Conservation (phyloP, 2,797 vertebrate genomes). For the Notoglanidium macrostoma region DNA sequence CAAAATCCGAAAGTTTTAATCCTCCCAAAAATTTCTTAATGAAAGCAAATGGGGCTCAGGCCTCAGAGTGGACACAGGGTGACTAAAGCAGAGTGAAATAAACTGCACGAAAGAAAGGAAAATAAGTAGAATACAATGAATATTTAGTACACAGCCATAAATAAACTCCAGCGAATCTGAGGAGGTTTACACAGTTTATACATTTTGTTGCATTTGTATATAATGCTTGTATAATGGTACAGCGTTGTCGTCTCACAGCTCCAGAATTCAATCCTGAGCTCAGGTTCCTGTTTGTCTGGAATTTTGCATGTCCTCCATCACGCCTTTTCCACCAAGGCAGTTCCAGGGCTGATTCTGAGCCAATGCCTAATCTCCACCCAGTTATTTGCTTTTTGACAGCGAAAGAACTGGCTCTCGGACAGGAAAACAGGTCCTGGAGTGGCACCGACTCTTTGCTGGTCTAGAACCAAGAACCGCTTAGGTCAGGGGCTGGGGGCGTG, state of each 20-base stretch:
- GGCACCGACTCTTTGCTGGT: too few species aligned
- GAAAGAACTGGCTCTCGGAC: too few species aligned
- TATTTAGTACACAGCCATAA: background rate
- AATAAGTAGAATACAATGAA: background rate
- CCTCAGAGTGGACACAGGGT: background rate
- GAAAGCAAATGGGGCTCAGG: conserved; percentile 47
- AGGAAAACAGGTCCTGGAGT: too few species aligned
- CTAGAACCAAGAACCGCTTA: too few species aligned
- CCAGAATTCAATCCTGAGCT: too few species aligned
- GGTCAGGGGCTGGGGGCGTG: too few species aligned
- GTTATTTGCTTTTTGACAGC: too few species aligned
- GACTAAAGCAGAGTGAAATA: background rate
- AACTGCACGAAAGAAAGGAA: background rate
- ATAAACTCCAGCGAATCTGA: background rate
- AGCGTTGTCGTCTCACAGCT: background rate
- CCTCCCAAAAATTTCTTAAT: conserved; percentile 54
- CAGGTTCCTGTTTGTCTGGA: background rate
- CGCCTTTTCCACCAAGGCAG: too few species aligned
- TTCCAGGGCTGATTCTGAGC: too few species aligned
- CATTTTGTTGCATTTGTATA: background rate
- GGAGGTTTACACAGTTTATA: background rate
- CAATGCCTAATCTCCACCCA: too few species aligned
- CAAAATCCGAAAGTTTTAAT: conserved; percentile 43
- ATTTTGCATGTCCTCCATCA: background rate
- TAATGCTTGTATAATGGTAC: background rate